Base-by-base conservation (phyloP, 2,888 invertebrate genomes). In the Orthonevra nobilis region DNA sequence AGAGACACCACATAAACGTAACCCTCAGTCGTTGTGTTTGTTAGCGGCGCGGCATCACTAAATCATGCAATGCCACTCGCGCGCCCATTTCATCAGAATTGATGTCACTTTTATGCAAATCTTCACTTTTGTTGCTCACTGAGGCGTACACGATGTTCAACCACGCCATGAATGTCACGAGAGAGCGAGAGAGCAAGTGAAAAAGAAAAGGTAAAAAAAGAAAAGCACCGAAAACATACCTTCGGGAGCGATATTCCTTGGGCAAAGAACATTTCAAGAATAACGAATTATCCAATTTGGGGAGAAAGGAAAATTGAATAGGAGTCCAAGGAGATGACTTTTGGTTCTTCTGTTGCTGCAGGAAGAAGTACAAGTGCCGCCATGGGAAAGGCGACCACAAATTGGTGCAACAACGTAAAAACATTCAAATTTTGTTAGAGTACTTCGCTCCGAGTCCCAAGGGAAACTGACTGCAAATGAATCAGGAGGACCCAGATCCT, bases 81-180 rank as follows among this genome's bases (percentile, higher is more conserved):
- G 79, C 66, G 66, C 66, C 79, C 72, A 61, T 72, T 79, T 72
- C 79, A 79, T 72, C 72, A 66, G 79, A 79, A 79, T 72, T 79
- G 72, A 79, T 79, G 79, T 72, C 79, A 72, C 66, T 79, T 79
- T 79, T 79, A 79, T 79, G 79, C 79, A 79, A 79, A 79, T 79
- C 79, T 72, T 72, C 79, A 79, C 72, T 79, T 79, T 79, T 79
- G 66, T 61, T 61, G 79, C 72, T 79, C 72, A 79, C 72, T 79
- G 61, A 79, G 50, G 66, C 72, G 61, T 48, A 72, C n/a, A n/a
- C 72, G 9, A 61, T 79, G 79, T 61, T 79, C 79, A 79, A 72
- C 79, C 79, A 79, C 79, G 72, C 79, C 72, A 72, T 79, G 79
- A 79, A 79, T 79, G 79, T 72, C 79, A 72, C 54, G 12, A 54